Evolutionary conservation across 2,113 vertebrate genomes (phyloP).

Genomic region (Loxodonta africana): DNA sequence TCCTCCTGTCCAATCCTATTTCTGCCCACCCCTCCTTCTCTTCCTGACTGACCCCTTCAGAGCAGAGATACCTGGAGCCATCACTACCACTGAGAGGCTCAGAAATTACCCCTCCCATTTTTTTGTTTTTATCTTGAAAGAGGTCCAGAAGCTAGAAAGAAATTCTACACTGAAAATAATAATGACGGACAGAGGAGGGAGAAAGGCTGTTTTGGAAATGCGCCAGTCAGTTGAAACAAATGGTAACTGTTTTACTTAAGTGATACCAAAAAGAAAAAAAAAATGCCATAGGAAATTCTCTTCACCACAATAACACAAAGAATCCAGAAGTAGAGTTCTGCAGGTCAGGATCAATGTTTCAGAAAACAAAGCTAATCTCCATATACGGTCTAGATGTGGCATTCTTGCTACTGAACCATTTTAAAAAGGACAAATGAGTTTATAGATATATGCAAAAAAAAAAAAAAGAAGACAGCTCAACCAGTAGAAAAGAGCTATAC

Average conservation of each 20-base stretch:
- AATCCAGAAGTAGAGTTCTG: neutral
- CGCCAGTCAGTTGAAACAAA: conserved; percentile 41
- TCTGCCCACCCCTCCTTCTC: neutral
- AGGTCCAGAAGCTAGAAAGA: neutral
- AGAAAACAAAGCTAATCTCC: conserved; percentile 57
- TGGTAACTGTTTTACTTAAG: conserved; percentile 47
- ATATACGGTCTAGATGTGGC: neutral
- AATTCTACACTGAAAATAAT: conserved; percentile 4
- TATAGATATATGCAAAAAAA: neutral
- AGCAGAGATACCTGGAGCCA: conserved; percentile 12
- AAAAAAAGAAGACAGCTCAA: neutral
- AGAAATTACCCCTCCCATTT: neutral
- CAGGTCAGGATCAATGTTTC: neutral
- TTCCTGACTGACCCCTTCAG: neutral
- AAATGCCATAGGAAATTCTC: conserved; percentile 6
- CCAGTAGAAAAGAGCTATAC: neutral
- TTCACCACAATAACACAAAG: conserved; percentile 2
- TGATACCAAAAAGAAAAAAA: neutral
- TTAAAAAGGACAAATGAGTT: neutral
- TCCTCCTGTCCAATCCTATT: neutral
- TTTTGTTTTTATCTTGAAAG: neutral
- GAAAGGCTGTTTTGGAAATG: conserved; percentile 41
- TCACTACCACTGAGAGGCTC: conserved; percentile 28
- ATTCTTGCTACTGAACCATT: conserved; percentile 9
- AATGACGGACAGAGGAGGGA: neutral